Base-by-base conservation (phyloP, 1,140 invertebrate genomes). In the Drosophila ficusphila region DNA sequence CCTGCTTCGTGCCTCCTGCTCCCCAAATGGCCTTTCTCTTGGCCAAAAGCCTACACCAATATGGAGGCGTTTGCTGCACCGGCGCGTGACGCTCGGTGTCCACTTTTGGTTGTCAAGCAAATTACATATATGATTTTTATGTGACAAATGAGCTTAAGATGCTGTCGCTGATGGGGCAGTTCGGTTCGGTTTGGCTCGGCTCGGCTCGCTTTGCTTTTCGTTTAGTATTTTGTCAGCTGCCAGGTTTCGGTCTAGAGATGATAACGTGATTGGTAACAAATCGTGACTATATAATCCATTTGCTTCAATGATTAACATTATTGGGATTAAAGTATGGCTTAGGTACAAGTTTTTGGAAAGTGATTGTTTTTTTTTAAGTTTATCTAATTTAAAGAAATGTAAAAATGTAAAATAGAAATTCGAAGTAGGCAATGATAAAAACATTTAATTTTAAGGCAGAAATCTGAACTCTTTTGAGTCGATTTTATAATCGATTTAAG, bases 41-140 rank as follows among this genome's bases (percentile, higher is more conserved):
- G 54, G 27, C 46, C 68, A 72, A 72, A 72, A 70, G 74, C 61
- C 73, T 65, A 82, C 82, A 85, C 72, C 81, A 78, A 88, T 88
- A 86, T 86, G 82, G 82, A 86, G 82, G 82, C 82, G 82, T 86
- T 81, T 75, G 77, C 73, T 58, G 73, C 68, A 47, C 54, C 73
- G 83, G 65, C 82, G 77, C 77, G 82, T 86, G 82, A 81, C 82
- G 72, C 62, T 73, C 69, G 68, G 69, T 73, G 69, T 85, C 81
- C 82, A 86, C 82, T 86, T 86, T 86, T 86, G 82, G 82, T 71
- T 88, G 82, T 82, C 82, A 86, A 86, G 82, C 82, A 86, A 86
- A 86, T 86, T 88, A 86, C 81, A 88, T 86, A 82, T 88, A 88
- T 82, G 82, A 86, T 81, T 88, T 88, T 86, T 88, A 88, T 86